These are phyloP conservation scores for Rhyacophila brunnea DNA, from an alignment of 1,140 invertebrate species.

Conservation along the genomic window DNA sequence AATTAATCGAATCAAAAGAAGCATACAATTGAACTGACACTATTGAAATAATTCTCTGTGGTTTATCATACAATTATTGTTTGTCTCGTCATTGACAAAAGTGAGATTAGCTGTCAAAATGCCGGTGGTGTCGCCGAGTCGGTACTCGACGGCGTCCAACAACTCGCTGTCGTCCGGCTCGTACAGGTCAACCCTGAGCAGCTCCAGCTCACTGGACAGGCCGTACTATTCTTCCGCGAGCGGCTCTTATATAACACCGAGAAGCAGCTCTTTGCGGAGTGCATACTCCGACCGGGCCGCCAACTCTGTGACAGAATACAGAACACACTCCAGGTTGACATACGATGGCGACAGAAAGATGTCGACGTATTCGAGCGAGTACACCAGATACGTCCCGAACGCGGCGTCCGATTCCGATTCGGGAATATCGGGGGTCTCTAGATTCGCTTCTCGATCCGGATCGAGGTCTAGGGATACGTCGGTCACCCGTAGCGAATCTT, in stretches of 20 bases:
- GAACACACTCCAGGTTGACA: slow-evolving; percentile 10
- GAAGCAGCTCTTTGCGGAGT: slow-evolving; percentile 41
- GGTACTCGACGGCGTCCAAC: slow-evolving; percentile 44
- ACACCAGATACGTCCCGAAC: slow-evolving; percentile 42
- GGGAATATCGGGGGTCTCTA: slow-evolving; percentile 41
- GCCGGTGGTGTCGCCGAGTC: slow-evolving; percentile 59
- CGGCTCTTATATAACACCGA: slow-evolving; percentile 47
- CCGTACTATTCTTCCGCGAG: slow-evolving; percentile 50
- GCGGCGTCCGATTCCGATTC: slow-evolving; percentile 50
- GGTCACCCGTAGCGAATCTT: slow-evolving; percentile 44
- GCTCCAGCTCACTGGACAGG: slow-evolving; percentile 51
- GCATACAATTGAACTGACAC: neutral
- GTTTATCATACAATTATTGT: too few relatives aligned
- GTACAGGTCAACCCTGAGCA: slow-evolving; percentile 51
- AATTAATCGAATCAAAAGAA: too few relatives aligned
- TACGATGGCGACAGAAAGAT: slow-evolving; percentile 48
- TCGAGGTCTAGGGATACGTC: slow-evolving; percentile 35
- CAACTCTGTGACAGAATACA: slow-evolving; percentile 46
- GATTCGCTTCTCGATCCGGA: slow-evolving; percentile 39
- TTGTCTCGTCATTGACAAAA: too few relatives aligned
- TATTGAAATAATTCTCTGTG: neutral
- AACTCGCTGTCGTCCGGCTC: slow-evolving; percentile 47
- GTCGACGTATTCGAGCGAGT: slow-evolving; percentile 43
- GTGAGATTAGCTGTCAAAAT: slow-evolving; percentile 41
- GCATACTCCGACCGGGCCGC: slow-evolving; percentile 51